A percentile compares a stretch with the other conserved stretches of the same genome.
These are phyloP conservation scores for Caenorhabditis sinica DNA, from an alignment of 2,888 invertebrate species.

Conservation along the genomic window DNA sequence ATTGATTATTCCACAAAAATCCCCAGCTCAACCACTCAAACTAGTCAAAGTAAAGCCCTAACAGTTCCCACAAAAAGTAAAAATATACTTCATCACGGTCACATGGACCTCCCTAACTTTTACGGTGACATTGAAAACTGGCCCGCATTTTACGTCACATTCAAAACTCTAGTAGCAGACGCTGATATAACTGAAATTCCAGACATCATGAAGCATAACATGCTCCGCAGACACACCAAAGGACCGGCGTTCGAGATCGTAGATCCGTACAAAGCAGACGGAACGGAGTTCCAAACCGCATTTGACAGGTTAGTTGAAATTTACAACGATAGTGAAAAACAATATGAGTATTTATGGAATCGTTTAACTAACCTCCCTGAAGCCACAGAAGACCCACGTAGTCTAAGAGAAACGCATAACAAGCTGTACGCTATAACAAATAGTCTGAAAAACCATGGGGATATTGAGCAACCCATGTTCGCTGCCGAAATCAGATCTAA, in stretches of 20 bases:
- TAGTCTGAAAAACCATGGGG: background rate
- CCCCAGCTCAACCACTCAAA: background rate
- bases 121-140: background rate
- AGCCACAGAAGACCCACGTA: background rate
- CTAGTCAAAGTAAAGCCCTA: background rate
- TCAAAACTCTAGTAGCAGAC: background rate
- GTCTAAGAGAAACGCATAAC: background rate
- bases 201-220: background rate
- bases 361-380: background rate
- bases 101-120: background rate
- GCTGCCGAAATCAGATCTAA: background rate
- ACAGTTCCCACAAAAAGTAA: no score
- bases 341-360: background rate
- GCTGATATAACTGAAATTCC: background rate
- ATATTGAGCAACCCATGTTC: background rate
- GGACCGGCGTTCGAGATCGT: background rate
- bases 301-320: background rate
- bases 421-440: background rate
- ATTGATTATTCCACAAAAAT: no score
- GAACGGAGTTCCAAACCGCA: background rate
- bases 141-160: background rate
- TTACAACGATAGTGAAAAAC: background rate
- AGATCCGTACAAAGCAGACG: background rate
- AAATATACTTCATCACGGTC: background rate
- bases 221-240: background rate